phyloP scores from a whole-genome alignment of 2,113 vertebrate species.

The Bothrops jararaca region DNA sequence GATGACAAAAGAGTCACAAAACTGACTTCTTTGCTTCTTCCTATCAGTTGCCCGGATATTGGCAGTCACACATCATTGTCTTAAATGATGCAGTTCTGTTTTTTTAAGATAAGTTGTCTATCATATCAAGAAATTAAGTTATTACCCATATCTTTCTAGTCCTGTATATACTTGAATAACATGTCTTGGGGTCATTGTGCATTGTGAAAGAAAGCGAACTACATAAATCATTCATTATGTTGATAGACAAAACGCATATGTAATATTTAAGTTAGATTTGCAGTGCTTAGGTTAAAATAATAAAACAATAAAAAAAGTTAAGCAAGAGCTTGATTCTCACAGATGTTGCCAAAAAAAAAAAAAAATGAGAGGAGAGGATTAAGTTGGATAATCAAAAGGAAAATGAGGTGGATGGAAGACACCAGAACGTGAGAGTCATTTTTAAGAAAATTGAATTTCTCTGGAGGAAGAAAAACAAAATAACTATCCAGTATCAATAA shows the following conservation, averaged over 20 bases:
- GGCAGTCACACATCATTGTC: not conserved
- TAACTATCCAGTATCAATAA: not conserved
- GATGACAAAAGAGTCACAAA: not conserved
- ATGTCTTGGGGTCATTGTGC: not conserved
- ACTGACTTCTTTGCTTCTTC: not conserved
- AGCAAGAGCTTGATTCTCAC: not conserved
- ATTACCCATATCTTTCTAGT: not conserved
- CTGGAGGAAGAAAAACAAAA: not conserved
- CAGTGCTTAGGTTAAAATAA: not conserved
- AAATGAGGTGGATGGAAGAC: not conserved
- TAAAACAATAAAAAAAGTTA: not conserved
- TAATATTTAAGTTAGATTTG: not conserved
- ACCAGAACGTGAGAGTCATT: not conserved
- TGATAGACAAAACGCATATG: not conserved
- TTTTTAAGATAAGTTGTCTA: not conserved
- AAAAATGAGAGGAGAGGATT: not conserved
- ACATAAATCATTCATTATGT: not conserved
- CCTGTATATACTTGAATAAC: not conserved
- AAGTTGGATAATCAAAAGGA: not conserved
- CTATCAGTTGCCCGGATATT: not conserved
- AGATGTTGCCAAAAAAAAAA: not conserved
- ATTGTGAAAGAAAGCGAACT: not conserved
- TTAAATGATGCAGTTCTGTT: not conserved
- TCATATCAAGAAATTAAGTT: not conserved
- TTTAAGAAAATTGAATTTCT: not conserved